Evolutionary conservation across 2,888 invertebrate species (phyloP).

Genomic region (Gibbula magus): DNA sequence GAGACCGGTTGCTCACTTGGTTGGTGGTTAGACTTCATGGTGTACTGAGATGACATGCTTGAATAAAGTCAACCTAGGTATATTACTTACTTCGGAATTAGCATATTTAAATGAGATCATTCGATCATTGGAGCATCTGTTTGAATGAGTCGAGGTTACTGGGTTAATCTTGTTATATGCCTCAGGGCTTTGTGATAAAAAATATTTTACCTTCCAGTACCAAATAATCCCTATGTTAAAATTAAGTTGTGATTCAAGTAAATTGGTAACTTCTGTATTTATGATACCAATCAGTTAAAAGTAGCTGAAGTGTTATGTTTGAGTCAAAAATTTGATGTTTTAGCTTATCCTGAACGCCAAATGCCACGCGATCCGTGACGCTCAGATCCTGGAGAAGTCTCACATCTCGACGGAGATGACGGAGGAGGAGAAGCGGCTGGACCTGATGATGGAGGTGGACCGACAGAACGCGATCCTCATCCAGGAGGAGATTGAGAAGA

Average conservation of each 20-base stretch:
- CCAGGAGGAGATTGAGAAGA: conserved; percentile 74
- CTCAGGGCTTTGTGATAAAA: too few species aligned
- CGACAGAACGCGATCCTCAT: conserved; percentile 72
- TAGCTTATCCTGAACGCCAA: conserved; percentile 75
- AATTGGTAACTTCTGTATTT: too few species aligned
- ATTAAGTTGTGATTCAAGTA: background rate
- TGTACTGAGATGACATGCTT: too few species aligned
- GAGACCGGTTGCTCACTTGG: too few species aligned
- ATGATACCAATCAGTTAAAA: too few species aligned
- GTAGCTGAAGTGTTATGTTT: too few species aligned
- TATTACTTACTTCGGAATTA: background rate
- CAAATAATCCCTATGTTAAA: background rate
- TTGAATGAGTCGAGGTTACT: too few species aligned
- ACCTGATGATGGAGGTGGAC: conserved; percentile 75
- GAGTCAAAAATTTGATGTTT: too few species aligned
- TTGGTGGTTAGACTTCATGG: too few species aligned
- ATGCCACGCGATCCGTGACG: conserved; percentile 75
- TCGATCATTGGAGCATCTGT: too few species aligned
- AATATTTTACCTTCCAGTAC: too few species aligned
- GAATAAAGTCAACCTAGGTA: background rate
- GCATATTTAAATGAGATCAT: background rate
- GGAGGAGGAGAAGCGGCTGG: conserved; percentile 72
- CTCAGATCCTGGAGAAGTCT: conserved; percentile 74
- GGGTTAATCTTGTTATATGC: too few species aligned
- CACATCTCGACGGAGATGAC: conserved; percentile 71